Evolutionary conservation across 2,797 vertebrate species (phyloP).

Genomic region (Limnodromus scolopaceus): DNA sequence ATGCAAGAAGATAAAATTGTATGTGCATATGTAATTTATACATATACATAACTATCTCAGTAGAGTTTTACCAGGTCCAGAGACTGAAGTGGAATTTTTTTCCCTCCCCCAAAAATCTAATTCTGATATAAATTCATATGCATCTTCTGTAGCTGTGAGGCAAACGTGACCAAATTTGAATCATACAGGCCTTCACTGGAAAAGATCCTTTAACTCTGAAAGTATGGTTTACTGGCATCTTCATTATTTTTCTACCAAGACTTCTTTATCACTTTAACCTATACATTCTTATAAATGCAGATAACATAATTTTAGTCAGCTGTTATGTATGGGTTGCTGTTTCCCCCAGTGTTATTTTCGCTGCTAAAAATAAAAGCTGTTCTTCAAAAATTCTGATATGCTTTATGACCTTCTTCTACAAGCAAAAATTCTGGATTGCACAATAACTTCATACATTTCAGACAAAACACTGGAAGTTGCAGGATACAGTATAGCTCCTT

Average conservation of each 20-base stretch:
- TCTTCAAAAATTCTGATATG: slow-evolving; percentile 41
- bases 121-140: neutral
- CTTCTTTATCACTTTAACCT: slow-evolving; percentile 5
- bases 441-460: neutral
- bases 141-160: neutral
- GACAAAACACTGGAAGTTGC: neutral
- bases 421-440: neutral
- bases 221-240: slow-evolving; percentile 8
- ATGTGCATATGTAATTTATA: neutral
- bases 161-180: neutral
- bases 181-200: neutral
- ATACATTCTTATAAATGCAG: neutral
- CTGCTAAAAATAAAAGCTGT: slow-evolving; percentile 3
- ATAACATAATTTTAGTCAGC: neutral
- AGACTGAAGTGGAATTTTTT: neutral
- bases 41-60: neutral
- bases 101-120: neutral
- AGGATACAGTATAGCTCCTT: neutral
- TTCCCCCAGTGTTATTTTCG: neutral
- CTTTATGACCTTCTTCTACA: neutral
- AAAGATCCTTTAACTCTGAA: neutral
- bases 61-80: neutral
- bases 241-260: slow-evolving; percentile 47
- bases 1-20: neutral
- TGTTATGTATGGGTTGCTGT: neutral